Conservation (phyloP, 2,113 vertebrate species). For the Prunella himalayana region DNA sequence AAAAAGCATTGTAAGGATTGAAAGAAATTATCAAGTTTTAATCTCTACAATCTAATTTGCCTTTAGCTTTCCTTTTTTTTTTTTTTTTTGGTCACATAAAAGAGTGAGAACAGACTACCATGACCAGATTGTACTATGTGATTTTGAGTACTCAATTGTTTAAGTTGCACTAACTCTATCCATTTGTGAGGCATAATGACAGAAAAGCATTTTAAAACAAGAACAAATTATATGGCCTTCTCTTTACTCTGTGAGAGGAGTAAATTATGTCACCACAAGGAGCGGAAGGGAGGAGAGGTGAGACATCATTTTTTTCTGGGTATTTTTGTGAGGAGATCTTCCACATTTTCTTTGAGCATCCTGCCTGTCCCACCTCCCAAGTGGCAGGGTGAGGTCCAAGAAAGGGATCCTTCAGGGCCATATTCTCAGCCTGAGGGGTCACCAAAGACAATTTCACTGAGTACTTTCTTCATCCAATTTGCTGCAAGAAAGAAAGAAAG, state of each 20-base stretch:
- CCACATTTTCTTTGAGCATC: neutral
- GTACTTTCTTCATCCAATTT: neutral
- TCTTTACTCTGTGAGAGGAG: neutral
- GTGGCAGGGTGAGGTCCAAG: neutral
- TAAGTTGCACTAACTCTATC: neutral
- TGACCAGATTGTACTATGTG: neutral
- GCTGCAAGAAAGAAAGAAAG: neutral
- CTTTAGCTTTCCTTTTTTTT: neutral
- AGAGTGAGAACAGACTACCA: neutral
- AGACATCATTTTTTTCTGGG: neutral
- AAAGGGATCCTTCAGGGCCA: neutral
- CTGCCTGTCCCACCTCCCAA: neutral
- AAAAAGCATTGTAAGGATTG: neutral
- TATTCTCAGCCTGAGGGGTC: neutral
- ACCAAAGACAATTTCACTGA: neutral
- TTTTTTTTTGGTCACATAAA: neutral
- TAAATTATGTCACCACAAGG: neutral
- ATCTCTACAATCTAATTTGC: neutral
- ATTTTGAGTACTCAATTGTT: neutral
- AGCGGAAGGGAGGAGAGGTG: neutral
- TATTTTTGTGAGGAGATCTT: neutral
- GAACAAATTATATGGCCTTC: accelerated
- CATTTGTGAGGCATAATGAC: neutral
- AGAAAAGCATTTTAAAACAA: neutral
- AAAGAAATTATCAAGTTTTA: neutral